Evolutionary conservation across 1,140 invertebrate genomes (phyloP), one percentile per base, ranked within the genome.

Genomic region (Bombus cullumanus): DNA sequence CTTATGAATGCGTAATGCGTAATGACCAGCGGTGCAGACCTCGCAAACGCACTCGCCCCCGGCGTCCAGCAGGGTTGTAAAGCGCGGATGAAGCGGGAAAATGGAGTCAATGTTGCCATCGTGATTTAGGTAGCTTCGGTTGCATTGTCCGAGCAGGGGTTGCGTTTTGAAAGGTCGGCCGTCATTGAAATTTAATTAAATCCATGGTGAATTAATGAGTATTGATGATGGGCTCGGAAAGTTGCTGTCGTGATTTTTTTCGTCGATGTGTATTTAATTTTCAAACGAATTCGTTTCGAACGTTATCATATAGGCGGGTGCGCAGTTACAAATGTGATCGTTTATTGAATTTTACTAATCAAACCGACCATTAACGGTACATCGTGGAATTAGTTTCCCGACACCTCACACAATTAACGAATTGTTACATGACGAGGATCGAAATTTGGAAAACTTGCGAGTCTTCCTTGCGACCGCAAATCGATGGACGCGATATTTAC

Each of bases 1-100:
- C 91, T 94, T 93, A 92, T 93, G 87, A 91, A 93, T 90, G 88
- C 81, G 82, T 90, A 91, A 93, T 90, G 87, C 83, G 81, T 90
- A 92, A 93, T 91, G 90, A 88, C 82, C 87, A 62, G 66, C 74
- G 57, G 78, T 79, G 81, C 85, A 87, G 85, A 81, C 88, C 84
- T 81, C 74, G 69, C 18, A 53, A 79, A 53, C 68, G 64, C 74
- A 59, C 47, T 39, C 18, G 47, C 47, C 75, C 68, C 53, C 37
- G 64, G n/a, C 39, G 25, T 57, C 34, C 25, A 18, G 37, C 22
- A n/a, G 69, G 72, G 64, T 66, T 69, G 73, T 59, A 68, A 75
- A 85, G 57, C 64, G 64, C 64, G 80, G 31, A 64, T 68, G 57
- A 47, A 43, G 80, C 37, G 28, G n/a, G 9, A 53, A 72, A 85